Evolutionary conservation across 1,140 invertebrate species (phyloP), one percentile per base, ranked within the genome.

Genomic region (Pseudomyrmex concolor): DNA sequence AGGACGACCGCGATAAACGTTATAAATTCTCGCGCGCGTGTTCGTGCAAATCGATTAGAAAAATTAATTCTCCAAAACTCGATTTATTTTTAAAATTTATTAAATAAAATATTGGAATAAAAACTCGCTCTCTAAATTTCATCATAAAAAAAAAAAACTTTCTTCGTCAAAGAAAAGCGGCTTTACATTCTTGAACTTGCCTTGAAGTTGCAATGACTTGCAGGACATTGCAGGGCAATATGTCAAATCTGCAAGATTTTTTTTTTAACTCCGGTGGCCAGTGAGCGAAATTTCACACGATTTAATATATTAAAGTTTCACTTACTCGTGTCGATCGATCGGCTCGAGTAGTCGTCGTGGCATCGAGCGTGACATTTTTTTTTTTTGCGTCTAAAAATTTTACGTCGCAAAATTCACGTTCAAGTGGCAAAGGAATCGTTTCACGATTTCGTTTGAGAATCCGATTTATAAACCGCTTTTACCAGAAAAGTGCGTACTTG

Each of bases 351-450:
- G 10, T 59, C 45, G 13, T 63, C 15, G 43, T 70, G 51, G 12
- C 19, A 63, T 48, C 9, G 10, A 68, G 9, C 19, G 8, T 10
- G 19, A 34, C 15, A 68, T 7, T 34, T 34, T 34, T 34, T 34
- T 59, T 78, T 59, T 48, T 70, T 15, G 43, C 43, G 15, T n/a
- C n/a, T n/a, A n/a, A n/a, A 59, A 70, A 70, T 2, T 57, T 80
- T 80, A 70, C 45, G 13, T 57, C 17, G 17, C 15, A 7, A 57
- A 34, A 78, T 80, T 78, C 17, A 77, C 15, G 63, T 67, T 78
- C 76, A 70, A 80, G 43, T 25, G 17, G 43, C 51, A 48, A 70
- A 2, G 43, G 0, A 9, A 70, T 70, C 59, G 70, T 59, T 59
- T 4, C 43, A 0, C 13, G 43, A 77, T 50, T 68, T 70, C 64